Evolutionary conservation across 1,140 invertebrate species (phyloP).

Genomic region (Aphaenogaster floridana): DNA sequence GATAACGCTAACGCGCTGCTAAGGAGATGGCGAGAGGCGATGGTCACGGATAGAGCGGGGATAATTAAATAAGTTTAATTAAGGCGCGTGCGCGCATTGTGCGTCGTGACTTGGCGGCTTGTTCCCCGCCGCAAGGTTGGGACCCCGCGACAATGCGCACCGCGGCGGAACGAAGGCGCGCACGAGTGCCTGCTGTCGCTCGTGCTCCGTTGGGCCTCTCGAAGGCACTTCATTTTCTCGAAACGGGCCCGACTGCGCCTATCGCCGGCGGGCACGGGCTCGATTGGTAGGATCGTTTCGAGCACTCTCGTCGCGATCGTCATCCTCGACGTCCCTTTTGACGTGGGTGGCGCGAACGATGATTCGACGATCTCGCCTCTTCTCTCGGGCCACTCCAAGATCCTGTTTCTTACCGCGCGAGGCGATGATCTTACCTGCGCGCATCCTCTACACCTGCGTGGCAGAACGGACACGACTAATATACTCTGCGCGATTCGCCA

Average conservation of each 20-base stretch:
- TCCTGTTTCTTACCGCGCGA: conserved; percentile 66
- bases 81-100: conserved; percentile 69
- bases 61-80: conserved; percentile 80
- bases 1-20: conserved; percentile 45
- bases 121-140: conserved; percentile 36
- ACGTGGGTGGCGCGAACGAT: conserved; percentile 73
- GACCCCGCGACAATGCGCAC: conserved; percentile 62
- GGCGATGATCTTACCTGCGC: conserved; percentile 57
- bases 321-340: conserved; percentile 45
- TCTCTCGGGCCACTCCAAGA: conserved; percentile 57
- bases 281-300: conserved; percentile 72
- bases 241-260: conserved; percentile 65
- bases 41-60: conserved; percentile 64
- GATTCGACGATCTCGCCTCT: conserved; percentile 69
- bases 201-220: conserved; percentile 38
- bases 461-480: conserved; percentile 44
- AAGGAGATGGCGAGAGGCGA: conserved; percentile 56
- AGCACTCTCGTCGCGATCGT: conserved; percentile 61
- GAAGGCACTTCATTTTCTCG: conserved; percentile 63
- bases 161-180: conserved; percentile 32
- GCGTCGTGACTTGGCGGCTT: conserved; percentile 70
- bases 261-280: conserved; percentile 45
- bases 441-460: conserved; percentile 50
- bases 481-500: conserved; percentile 49
- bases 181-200: conserved; percentile 69